Percentiles rank a stretch among this genome's conserved stretches.
phyloP scores from a whole-genome alignment of 2,797 vertebrate genomes.

The Hephaestus fuliginosus region DNA sequence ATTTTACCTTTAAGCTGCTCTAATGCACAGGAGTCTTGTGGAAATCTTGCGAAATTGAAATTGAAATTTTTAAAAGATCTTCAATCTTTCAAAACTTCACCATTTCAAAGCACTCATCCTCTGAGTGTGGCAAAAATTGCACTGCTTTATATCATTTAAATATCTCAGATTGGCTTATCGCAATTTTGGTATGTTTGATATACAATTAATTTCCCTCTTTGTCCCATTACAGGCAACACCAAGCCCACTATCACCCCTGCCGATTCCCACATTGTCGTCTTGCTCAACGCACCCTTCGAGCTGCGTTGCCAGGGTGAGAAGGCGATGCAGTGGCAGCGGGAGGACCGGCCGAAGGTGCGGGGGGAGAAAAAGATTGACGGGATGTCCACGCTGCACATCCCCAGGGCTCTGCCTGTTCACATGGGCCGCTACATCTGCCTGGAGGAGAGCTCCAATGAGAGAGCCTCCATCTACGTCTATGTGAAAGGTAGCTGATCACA shows the following conservation, averaged over 20 bases:
- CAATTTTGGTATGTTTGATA: background rate
- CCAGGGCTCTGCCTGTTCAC: slow-evolving; percentile 77
- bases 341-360: slow-evolving; percentile 76
- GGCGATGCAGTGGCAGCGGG: slow-evolving; percentile 88
- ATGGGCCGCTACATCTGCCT: slow-evolving; percentile 91
- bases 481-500: slow-evolving; percentile 90
- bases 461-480: slow-evolving; percentile 91
- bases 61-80: background rate
- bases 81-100: background rate
- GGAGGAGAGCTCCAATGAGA: slow-evolving; percentile 81
- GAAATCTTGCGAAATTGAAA: too few species aligned
- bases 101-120: background rate
- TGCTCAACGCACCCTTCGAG: slow-evolving; percentile 81
- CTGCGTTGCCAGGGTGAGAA: slow-evolving; percentile 85
- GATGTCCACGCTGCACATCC: slow-evolving; percentile 62
- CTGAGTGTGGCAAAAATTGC: background rate
- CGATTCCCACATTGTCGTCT: slow-evolving; percentile 81
- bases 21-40: background rate
- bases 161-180: background rate
- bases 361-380: slow-evolving; percentile 60
- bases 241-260: slow-evolving; percentile 82
- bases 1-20: slow-evolving; percentile 17
- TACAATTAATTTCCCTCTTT: slow-evolving; percentile 2
- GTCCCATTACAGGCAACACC: slow-evolving; percentile 72
- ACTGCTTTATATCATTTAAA: background rate